Evolutionary conservation across 2,113 vertebrate species (phyloP), one percentile per base, ranked within the genome.

Genomic region (Ophthalmolycus amberensis): DNA sequence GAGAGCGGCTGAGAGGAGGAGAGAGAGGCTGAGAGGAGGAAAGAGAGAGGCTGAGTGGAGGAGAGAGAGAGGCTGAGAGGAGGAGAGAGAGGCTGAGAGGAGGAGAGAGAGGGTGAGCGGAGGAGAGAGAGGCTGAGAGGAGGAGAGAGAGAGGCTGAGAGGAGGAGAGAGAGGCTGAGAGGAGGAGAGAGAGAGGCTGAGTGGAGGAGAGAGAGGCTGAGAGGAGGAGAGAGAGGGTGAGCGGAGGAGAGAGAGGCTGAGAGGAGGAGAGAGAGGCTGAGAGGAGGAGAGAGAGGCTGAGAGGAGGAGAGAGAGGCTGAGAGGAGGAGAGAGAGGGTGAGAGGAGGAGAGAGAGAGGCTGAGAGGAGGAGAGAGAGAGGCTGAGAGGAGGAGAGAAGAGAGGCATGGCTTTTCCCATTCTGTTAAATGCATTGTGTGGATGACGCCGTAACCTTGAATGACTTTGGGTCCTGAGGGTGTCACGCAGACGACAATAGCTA

Each of bases 391-490:
- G 25, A 25, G 25, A 25, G 25, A 25, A 25, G 25, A 25, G 25
- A 25, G 38, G 20, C 42, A 25, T 9, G 16, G 15, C 12, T 75
- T 78, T 75, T 76, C 18, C 60, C 0, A 64, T 44, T 58, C 25
- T 44, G 25, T 68, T 37, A 16, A 65, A 69, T n/a, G 44, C 50
- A 29, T 37, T 56, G 73, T 71, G 65, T 66, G 20, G 54, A 68
- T 75, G 77, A 89, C 38, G 69, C 38, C 27, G 5, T 75, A 56
- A 77, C 79, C 81, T 82, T 84, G 40, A 75, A 82, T 63, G 68
- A 48, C 65, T 34, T 50, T 12, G 1, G 9, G 29, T 82, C 82
- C 73, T 4, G 29, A 52, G 71, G 71, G 62, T 50, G 80, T 71
- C 37, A 25, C 81, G 59, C 44, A 66, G 66, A 89, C 54, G 77